Conservation (phyloP, 2,113 vertebrate genomes). For the Sclerurus mexicanus region DNA sequence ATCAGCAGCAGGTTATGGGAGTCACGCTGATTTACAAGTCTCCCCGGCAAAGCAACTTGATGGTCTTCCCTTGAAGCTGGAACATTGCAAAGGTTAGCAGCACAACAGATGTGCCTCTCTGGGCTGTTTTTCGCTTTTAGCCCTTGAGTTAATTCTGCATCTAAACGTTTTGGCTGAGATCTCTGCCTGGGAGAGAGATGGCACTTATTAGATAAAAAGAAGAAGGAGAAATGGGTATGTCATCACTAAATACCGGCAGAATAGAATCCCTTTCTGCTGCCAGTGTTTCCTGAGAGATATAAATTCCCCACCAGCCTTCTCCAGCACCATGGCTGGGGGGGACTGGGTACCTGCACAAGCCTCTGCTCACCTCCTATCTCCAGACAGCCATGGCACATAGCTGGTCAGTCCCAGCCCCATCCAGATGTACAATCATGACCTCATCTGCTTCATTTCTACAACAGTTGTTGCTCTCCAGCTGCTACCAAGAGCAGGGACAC, state of each 20-base stretch:
- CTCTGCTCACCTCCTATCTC: not conserved
- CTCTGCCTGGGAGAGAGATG: not conserved
- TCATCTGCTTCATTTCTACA: not conserved
- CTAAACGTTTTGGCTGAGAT: not conserved
- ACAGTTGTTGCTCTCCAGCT: not conserved
- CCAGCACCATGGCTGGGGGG: not conserved
- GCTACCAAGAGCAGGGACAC: not conserved
- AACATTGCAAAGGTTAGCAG: not conserved
- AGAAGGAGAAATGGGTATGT: not conserved
- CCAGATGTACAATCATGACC: not conserved
- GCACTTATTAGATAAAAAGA: not conserved
- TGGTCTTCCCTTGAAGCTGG: not conserved
- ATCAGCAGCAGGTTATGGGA: not conserved
- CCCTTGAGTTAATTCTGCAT: not conserved
- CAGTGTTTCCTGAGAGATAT: not conserved
- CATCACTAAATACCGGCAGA: not conserved
- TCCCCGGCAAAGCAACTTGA: not conserved
- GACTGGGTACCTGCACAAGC: rapidly evolving
- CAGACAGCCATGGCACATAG: not conserved
- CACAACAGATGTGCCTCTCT: not conserved
- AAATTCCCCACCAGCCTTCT: not conserved
- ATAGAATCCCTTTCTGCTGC: not conserved
- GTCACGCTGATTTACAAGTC: not conserved
- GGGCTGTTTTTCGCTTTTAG: not conserved
- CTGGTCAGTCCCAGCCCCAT: not conserved